phyloP scores from a whole-genome alignment of 2,888 invertebrate species.

The Temnothorax unifasciatus region DNA sequence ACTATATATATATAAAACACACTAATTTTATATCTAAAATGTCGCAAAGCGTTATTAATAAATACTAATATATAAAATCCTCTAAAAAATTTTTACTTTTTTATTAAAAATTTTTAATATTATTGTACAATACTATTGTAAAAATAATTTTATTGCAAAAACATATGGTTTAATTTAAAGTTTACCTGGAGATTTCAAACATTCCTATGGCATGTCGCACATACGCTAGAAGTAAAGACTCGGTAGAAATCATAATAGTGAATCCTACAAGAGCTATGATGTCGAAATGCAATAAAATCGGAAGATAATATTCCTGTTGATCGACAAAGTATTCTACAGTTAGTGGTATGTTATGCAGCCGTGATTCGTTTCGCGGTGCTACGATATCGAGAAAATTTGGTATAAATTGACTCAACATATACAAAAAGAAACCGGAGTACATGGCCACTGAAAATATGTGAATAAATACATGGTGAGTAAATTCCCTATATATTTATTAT shows the following conservation, averaged over 20 bases:
- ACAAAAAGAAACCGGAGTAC: slow-evolving; percentile 17
- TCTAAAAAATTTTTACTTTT: neutral
- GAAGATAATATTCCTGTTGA: slow-evolving; percentile 40
- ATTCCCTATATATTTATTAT: neutral
- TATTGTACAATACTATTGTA: neutral
- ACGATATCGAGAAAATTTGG: slow-evolving; percentile 46
- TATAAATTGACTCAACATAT: slow-evolving; percentile 14
- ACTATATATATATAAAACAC: neutral
- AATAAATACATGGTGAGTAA: neutral
- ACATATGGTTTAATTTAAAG: neutral
- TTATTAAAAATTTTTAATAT: neutral
- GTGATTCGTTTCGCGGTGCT: slow-evolving; percentile 41
- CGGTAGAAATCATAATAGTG: slow-evolving; percentile 38
- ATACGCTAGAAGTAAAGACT: slow-evolving; percentile 30
- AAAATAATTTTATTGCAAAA: neutral
- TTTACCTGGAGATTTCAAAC: slow-evolving; percentile 48
- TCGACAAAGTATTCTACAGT: slow-evolving; percentile 38
- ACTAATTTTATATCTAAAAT: neutral
- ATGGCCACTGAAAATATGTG: neutral
- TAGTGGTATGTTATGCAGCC: slow-evolving; percentile 23
- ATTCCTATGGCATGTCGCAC: slow-evolving; percentile 36
- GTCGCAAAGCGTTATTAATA: neutral
- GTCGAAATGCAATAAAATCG: slow-evolving; percentile 33
- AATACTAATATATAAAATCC: neutral
- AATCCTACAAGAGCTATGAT: slow-evolving; percentile 28